Evolutionary conservation across 2,888 invertebrate genomes (phyloP), one percentile per base, ranked within the genome.

Genomic region (Pachliopta kotzebuea): DNA sequence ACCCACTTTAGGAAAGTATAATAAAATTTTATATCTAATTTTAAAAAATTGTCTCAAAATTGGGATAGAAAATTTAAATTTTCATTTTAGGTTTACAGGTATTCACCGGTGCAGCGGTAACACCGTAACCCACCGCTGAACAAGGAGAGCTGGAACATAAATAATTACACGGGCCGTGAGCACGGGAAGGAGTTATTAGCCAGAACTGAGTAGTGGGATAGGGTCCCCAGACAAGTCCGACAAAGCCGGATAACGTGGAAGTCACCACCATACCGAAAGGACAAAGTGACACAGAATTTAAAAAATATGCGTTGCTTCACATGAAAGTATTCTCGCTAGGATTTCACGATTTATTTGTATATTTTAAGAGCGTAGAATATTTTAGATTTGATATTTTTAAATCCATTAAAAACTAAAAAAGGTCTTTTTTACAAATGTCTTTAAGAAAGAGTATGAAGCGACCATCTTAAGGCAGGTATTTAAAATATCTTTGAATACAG

Each of bases 111-210:
- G 17, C 45, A 64, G 63, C 54, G n/a, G 45, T n/a, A 29, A 37
- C 49, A 62, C 55, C 45, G 58, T 58, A 56, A 60, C 24, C 56
- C 49, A 66, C 65, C 58, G 64, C 65, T 67, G 68, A 70, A 67
- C 64, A 68, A 67, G 61, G 71, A 65, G 73, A 72, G 71, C 71
- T 70, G 73, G 70, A 70, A 78, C 78, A 78, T 82, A 85, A 84
- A 83, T 83, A 82, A 85, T 85, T 83, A 83, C 76, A 85, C 75
- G 81, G 75, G 56, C 72, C 61, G 71, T 77, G 81, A 78, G 69
- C 82, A 80, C 77, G 70, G 70, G 72, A 70, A 70, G 70, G 73
- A 81, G 74, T 79, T 78, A 83, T 77, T 72, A 74, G 74, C 66
- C 69, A 70, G 70, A 68, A 68, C 69, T 62, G 58, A 42, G 67